These are phyloP conservation scores for Eupeodes luniger DNA, from an alignment of 2,888 invertebrate species.

Conservation along the genomic window DNA sequence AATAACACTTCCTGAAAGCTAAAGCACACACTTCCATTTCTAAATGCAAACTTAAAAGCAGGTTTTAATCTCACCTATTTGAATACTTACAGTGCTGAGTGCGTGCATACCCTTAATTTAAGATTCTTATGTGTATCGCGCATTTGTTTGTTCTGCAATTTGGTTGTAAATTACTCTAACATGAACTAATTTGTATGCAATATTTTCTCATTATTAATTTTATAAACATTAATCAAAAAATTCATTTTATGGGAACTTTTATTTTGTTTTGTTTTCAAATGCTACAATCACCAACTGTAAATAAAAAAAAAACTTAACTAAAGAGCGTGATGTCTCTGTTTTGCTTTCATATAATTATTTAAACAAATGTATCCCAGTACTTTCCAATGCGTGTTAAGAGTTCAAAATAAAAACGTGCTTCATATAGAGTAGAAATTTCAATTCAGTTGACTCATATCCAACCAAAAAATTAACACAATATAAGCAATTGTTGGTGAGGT, in stretches of 20 bases:
- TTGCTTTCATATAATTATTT: constrained; percentile 19
- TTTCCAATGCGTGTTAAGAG: constrained; percentile 32
- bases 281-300: neutral
- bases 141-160: constrained; percentile 9
- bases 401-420: constrained; percentile 10
- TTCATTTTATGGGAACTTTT: constrained; percentile 33
- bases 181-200: constrained; percentile 43
- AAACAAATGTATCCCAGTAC: neutral
- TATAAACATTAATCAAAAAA: constrained; percentile 23
- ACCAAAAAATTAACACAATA: constrained; percentile 56
- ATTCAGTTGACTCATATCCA: constrained; percentile 33
- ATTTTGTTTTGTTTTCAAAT: neutral
- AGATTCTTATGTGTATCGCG: neutral
- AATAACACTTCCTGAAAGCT: neutral
- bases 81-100: neutral
- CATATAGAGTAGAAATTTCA: constrained; percentile 18
- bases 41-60: neutral
- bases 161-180: neutral
- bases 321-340: constrained; percentile 39
- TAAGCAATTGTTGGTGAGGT: constrained; percentile 21
- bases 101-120: constrained; percentile 31
- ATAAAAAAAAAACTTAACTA: neutral
- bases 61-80: neutral
- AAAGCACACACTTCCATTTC: neutral
- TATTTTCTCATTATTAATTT: constrained; percentile 13